Evolutionary conservation across 92 coral and sea anemone species (phyloP).

Genomic region (Hydrozoanthus gracilis): DNA sequence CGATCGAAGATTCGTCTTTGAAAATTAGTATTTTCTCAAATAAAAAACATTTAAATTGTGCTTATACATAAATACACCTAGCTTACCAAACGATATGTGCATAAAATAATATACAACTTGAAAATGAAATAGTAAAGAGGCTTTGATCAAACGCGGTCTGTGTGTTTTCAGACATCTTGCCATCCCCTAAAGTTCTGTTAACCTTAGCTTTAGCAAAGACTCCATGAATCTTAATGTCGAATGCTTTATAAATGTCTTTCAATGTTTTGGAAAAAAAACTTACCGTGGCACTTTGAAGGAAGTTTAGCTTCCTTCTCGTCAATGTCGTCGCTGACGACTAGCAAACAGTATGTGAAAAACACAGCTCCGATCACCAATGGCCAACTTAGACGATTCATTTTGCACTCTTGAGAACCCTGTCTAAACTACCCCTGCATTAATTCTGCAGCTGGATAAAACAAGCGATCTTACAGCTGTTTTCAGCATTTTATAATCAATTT

Average conservation of each 20-base stretch:
- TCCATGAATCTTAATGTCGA: not conserved
- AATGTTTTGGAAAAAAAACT: not conserved
- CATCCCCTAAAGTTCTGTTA: too few species aligned
- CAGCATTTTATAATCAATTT: conserved; percentile 32
- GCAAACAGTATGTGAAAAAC: conserved; percentile 48
- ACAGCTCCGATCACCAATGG: not conserved
- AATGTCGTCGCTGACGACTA: conserved; percentile 24
- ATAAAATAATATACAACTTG: too few species aligned
- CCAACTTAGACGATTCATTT: not conserved
- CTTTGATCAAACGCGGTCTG: too few species aligned
- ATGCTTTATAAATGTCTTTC: not conserved
- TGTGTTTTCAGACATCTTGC: too few species aligned
- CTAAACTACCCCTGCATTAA: not conserved
- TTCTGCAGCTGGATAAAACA: not conserved
- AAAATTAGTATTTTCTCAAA: too few species aligned
- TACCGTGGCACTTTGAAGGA: conserved; percentile 95
- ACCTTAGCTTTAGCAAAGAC: not conserved
- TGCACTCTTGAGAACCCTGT: not conserved
- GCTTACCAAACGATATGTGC: too few species aligned
- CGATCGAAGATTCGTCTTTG: too few species aligned
- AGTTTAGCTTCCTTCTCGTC: conserved; percentile 80
- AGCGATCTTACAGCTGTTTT: conserved; percentile 5
- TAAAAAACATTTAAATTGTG: too few species aligned
- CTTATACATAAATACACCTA: too few species aligned
- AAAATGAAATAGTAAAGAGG: too few species aligned